These are phyloP conservation scores for Protula sp. DNA, from an alignment of 2,888 invertebrate genomes.

Conservation along the genomic window DNA sequence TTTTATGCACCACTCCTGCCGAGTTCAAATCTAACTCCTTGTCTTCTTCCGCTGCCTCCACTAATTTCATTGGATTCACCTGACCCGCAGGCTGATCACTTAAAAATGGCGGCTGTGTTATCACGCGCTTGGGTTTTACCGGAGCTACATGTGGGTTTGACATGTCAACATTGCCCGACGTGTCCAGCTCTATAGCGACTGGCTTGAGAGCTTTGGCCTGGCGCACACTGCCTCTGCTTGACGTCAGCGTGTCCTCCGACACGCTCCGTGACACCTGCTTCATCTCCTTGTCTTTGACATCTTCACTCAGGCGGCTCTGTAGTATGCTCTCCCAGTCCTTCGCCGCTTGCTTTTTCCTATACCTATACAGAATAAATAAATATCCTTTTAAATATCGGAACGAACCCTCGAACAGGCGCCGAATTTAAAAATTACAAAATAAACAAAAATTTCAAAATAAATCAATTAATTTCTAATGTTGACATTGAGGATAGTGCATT, in stretches of 20 bases:
- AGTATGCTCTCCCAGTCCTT: constrained; percentile 38
- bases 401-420: no score
- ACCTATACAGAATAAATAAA: constrained; percentile 4
- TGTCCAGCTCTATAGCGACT: background rate
- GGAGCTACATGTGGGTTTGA: background rate
- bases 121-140: background rate
- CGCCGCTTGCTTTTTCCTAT: constrained; percentile 19
- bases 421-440: no score
- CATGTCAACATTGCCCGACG: background rate
- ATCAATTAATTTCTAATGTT: no score
- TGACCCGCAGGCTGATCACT: background rate
- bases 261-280: constrained; percentile 18
- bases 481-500: no score
- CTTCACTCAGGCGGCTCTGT: constrained; percentile 38
- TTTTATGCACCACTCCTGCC: no score
- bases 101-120: background rate
- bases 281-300: constrained; percentile 43
- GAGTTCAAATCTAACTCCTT: background rate
- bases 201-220: background rate
- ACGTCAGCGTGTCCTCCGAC: background rate
- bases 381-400: no score
- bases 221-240: background rate
- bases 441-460: no score
- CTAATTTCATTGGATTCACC: background rate
- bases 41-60: background rate